Evolutionary conservation across 2,888 invertebrate genomes (phyloP), one percentile per base, ranked within the genome.

Genomic region (Synergus itoensis): DNA sequence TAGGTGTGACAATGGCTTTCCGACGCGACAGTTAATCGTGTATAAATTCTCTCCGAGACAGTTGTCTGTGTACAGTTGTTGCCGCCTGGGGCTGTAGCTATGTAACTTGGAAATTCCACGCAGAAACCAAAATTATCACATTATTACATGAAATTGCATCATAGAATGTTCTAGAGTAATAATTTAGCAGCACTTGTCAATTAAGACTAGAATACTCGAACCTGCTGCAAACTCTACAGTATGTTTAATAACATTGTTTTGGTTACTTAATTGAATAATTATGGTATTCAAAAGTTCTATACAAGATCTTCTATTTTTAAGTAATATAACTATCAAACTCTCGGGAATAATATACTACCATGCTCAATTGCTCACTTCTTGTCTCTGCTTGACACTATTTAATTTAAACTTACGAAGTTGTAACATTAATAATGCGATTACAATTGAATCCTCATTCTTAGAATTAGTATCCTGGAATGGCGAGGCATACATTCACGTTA

Each of bases 101-200:
- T 36, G 36, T 36, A 53, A 57, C 53, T 73, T 40, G 53, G 53
- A 36, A 73, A 73, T 73, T 73, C 73, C 73, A 53, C 73, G n/a
- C 36, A 53, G 73, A 36, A 73, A 73, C 36, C 73, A 53, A 73
- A 73, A 73, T 73, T 73, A 73, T 73, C 73, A 73, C 53, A 73
- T 73, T 73, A 73, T 73, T 73, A 48, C 53, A 73, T 73, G 36
- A 40, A 73, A 73, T 73, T 73, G n/a, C 53, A 40, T 36, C 36
- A n/a, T 40, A 53, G 36, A 48, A 53, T 36, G 73, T 53, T 53
- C 53, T 36, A 9, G 28, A 53, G 53, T 36, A 73, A 73, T 73
- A 40, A 73, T 53, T 73, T 53, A 73, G n/a, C 73, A 73, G 53
- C 48, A 28, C 48, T 21, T 73, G 53, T 73, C 73, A 73, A 53